Conservation (phyloP, 2,888 invertebrate genomes). For the Adela reaumurella region DNA sequence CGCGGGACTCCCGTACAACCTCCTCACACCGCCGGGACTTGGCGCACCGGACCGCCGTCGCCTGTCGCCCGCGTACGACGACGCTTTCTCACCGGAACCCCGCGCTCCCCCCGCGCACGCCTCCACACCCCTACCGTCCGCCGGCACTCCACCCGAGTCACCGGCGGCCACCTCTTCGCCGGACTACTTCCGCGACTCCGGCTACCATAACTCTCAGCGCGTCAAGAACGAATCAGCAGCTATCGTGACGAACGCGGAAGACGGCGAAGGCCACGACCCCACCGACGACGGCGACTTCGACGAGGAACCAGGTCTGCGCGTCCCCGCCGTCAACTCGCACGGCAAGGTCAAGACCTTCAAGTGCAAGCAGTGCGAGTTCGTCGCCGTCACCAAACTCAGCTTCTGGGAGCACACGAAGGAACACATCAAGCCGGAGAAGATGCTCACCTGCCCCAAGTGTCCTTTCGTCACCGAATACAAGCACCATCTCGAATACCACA, state of each 20-base stretch:
- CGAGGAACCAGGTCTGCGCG: conserved; percentile 57
- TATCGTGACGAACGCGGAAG: conserved; percentile 22
- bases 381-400: conserved; percentile 82
- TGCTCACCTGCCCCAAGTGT: conserved; percentile 86
- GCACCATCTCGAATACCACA: conserved; percentile 96
- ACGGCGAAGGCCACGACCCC: conserved; percentile 43
- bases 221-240: conserved; percentile 15
- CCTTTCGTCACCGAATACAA: conserved; percentile 98
- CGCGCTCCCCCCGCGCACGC: conserved; percentile 31
- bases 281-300: conserved; percentile 48
- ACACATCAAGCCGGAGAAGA: conserved; percentile 92
- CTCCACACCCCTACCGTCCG: conserved; percentile 31
- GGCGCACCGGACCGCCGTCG: conserved; percentile 35
- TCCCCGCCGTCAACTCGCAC: conserved; percentile 69
- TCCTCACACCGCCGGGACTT: conserved; percentile 60
- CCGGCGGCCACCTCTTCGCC: conserved; percentile 32
- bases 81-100: conserved; percentile 30
- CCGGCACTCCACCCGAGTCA: conserved; percentile 46
- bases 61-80: too few species aligned
- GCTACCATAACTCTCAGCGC: conserved; percentile 38
- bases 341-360: conserved; percentile 85
- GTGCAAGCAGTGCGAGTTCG: conserved; percentile 89
- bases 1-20: conserved; percentile 52
- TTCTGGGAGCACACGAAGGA: conserved; percentile 90
- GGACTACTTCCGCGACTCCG: conserved; percentile 48